phyloP scores from a whole-genome alignment of 2,888 invertebrate genomes.

The Latrodectus hesperus region DNA sequence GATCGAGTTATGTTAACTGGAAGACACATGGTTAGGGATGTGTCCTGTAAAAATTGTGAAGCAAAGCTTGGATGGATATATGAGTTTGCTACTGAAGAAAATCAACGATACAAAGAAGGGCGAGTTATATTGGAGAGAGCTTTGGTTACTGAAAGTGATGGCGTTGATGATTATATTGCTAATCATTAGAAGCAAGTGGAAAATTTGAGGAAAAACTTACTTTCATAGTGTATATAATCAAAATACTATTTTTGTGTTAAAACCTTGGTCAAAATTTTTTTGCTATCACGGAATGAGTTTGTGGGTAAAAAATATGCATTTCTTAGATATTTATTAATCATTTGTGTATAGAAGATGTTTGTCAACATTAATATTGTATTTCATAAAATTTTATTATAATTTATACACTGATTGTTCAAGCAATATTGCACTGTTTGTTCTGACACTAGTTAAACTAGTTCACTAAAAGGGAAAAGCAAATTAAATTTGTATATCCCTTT shows the following conservation, averaged over 20 bases:
- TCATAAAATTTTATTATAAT: not conserved
- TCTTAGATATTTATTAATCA: not conserved
- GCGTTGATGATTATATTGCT: constrained; percentile 79
- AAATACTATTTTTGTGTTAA: constrained; percentile 4
- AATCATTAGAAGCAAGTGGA: constrained; percentile 26
- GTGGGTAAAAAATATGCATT: not conserved
- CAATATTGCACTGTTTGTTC: not conserved
- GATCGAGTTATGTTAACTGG: constrained; percentile 98
- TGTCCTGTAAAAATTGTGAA: constrained; percentile 97
- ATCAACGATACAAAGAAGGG: constrained; percentile 83
- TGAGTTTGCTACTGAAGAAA: constrained; percentile 98
- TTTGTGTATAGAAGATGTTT: not conserved
- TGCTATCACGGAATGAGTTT: not conserved
- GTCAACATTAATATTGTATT: not conserved
- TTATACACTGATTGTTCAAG: not conserved
- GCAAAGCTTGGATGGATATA: constrained; percentile 99
- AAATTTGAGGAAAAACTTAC: not conserved
- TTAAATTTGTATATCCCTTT: not conserved
- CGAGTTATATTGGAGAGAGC: constrained; percentile 91
- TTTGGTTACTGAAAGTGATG: constrained; percentile 96
- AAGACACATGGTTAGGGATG: constrained; percentile 98
- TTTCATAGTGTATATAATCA: constrained; percentile 11
- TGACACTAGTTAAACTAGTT: not conserved
- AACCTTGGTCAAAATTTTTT: not conserved
- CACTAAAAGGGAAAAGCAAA: not conserved